These are phyloP conservation scores for Eidolon helvum DNA, from an alignment of 2,113 vertebrate species.

Conservation along the genomic window DNA sequence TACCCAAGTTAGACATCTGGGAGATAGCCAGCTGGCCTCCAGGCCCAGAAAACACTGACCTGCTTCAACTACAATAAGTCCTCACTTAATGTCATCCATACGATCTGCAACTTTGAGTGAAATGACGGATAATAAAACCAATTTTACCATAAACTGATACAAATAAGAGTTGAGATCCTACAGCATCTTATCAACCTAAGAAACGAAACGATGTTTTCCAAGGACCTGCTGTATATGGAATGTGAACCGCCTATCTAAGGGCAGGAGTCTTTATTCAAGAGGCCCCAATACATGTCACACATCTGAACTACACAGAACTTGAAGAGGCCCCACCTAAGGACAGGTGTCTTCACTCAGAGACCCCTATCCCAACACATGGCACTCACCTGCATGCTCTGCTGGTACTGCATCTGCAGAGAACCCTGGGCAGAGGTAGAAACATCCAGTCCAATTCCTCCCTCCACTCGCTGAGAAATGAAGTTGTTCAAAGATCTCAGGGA, in stretches of 20 bases:
- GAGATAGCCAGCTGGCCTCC: not conserved
- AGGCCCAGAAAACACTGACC: too few species aligned
- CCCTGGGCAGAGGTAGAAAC: slow-evolving; percentile 23
- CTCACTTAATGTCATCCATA: not conserved
- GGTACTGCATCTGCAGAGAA: slow-evolving; percentile 89
- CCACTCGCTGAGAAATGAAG: slow-evolving; percentile 87
- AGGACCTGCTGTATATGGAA: fast-evolving
- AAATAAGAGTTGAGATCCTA: not conserved
- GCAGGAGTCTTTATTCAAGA: too few species aligned
- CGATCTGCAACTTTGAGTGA: not conserved
- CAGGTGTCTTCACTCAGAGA: not conserved
- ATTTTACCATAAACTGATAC: not conserved
- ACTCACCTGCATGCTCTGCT: slow-evolving; percentile 92
- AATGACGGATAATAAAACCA: too few species aligned
- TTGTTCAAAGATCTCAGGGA: slow-evolving; percentile 93
- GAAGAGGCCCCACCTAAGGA: fast-evolving
- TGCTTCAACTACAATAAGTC: not conserved
- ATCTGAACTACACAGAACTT: too few species aligned
- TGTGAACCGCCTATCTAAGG: too few species aligned
- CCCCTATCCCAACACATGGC: fast-evolving
- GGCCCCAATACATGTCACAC: too few species aligned
- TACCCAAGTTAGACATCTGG: not conserved
- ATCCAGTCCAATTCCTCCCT: slow-evolving; percentile 72
- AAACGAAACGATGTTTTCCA: fast-evolving
- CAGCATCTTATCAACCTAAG: too few species aligned